Evolutionary conservation across 2,113 vertebrate genomes (phyloP).

Genomic region (Epinephelus cyanopodus): DNA sequence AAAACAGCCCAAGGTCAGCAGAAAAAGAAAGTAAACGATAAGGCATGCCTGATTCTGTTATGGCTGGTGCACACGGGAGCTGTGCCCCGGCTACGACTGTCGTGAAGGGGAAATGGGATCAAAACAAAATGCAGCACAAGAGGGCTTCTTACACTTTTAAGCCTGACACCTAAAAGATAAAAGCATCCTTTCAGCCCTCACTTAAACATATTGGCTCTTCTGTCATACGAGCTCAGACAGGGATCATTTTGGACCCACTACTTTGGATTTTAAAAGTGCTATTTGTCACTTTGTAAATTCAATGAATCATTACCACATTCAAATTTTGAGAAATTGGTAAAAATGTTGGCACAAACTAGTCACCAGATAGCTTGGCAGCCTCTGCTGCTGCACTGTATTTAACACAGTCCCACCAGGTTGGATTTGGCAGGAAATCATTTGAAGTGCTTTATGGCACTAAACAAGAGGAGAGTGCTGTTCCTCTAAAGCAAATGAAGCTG

Average conservation of each 20-base stretch:
- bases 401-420: conserved; percentile 11
- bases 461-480: neutral
- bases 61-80: conserved; percentile 18
- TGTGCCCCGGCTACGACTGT: conserved; percentile 3
- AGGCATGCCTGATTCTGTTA: conserved; percentile 29
- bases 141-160: conserved; percentile 12
- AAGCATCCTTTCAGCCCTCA: conserved; percentile 8
- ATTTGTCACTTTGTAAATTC: conserved; percentile 16
- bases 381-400: neutral
- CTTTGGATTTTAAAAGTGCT: conserved; percentile 26
- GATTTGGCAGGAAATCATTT: conserved; percentile 41
- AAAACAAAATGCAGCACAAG: conserved; percentile 21
- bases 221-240: neutral
- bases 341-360: conserved; percentile 2
- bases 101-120: neutral
- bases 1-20: conserved; percentile 69
- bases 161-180: conserved; percentile 4
- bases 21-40: conserved; percentile 44
- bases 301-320: conserved; percentile 41
- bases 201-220: conserved; percentile 32
- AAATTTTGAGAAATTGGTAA: neutral
- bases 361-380: conserved; percentile 7
- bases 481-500: neutral
- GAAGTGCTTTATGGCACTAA: conserved; percentile 18
- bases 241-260: conserved; percentile 11